Conservation (phyloP, 2,113 vertebrate species). For the Bolborhynchus lineola region DNA sequence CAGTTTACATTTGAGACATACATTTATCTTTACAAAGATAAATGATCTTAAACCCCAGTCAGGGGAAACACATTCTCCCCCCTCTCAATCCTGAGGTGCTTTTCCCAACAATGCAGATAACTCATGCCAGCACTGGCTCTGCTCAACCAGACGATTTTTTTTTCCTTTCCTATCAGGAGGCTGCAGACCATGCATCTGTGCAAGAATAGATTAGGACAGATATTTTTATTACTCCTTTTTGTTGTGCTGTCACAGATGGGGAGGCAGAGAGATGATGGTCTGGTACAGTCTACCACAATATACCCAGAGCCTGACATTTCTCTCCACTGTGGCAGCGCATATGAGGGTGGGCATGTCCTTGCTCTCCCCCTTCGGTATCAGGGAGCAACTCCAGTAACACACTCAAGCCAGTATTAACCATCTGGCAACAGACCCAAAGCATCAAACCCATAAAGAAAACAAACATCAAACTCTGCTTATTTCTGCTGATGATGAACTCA, state of each 20-base stretch:
- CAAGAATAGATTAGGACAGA: rapidly evolving
- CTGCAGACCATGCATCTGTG: background rate
- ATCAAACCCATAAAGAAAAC: background rate
- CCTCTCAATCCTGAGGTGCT: background rate
- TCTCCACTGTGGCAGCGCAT: background rate
- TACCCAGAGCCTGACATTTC: background rate
- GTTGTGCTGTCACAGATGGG: background rate
- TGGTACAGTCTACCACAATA: background rate
- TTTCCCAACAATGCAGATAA: background rate
- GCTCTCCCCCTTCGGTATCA: rapidly evolving
- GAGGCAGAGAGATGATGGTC: background rate
- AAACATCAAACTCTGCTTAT: background rate
- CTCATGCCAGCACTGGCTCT: background rate
- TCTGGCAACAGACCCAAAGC: background rate
- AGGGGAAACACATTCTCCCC: background rate
- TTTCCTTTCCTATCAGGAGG: background rate
- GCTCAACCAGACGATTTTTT: background rate
- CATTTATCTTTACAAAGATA: background rate
- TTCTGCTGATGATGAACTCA: background rate
- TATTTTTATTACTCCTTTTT: background rate
- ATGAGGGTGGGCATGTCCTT: background rate
- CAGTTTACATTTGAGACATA: background rate
- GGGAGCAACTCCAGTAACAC: background rate
- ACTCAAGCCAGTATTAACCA: background rate
- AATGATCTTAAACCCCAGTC: background rate